Evolutionary conservation across 2,113 vertebrate species (phyloP).

Genomic region (Okapia johnstoni): DNA sequence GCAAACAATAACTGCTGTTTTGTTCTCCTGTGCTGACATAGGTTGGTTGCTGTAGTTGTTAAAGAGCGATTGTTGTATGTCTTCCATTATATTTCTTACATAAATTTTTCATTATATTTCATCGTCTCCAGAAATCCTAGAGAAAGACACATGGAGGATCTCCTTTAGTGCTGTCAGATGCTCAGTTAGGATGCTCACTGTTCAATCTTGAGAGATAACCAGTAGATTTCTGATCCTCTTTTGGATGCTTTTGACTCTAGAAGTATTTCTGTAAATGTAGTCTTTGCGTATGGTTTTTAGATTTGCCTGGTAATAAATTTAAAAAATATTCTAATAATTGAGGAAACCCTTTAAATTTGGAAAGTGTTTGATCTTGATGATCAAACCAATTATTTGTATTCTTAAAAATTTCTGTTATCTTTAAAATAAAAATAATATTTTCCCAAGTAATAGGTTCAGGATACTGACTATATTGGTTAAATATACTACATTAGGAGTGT

Average conservation of each 20-base stretch:
- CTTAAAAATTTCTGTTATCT: background rate
- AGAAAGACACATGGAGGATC: background rate
- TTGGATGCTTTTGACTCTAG: background rate
- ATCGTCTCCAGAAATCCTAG: background rate
- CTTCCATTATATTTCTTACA: background rate
- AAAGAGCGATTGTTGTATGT: background rate
- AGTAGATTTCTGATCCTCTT: background rate
- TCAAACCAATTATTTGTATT: background rate
- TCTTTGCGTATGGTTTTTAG: constrained; percentile 12
- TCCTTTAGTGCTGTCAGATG: background rate
- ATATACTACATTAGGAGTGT: background rate
- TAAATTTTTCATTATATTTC: background rate
- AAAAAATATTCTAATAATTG: background rate
- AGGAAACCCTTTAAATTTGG: background rate
- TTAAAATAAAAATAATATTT: constrained; percentile 16
- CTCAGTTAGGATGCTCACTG: background rate
- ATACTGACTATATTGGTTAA: background rate
- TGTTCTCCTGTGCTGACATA: background rate
- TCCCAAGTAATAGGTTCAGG: background rate
- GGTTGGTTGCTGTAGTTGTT: background rate
- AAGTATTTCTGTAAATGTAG: background rate
- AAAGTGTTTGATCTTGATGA: constrained; percentile 20
- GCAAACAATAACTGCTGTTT: background rate
- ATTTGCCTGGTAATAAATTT: background rate
- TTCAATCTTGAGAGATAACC: background rate